Evolutionary conservation across 2,888 invertebrate species (phyloP), one percentile per base, ranked within the genome.

Genomic region (Napeogenes sylphis): DNA sequence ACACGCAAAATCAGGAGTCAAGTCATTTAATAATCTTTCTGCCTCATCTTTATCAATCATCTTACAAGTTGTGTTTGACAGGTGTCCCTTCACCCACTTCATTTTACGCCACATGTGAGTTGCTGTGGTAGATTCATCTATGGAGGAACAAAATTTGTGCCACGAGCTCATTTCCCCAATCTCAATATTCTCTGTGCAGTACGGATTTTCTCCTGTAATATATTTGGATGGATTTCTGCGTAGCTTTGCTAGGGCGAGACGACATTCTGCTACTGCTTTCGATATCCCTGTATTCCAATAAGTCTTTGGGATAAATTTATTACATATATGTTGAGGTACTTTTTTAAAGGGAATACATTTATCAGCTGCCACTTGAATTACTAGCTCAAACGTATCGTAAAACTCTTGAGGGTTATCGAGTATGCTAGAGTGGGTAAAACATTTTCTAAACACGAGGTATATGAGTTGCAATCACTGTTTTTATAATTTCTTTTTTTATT

Each of bases 301-400:
- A 4, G 65, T 58, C 64, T 73, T 74, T 0, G 71, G 70, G 4
- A 4, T 58, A 63, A 74, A 74, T 4, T 63, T 68, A 33, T 3
- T 54, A 4, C 13, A 13, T 0, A 72, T 68, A 56, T 72, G 64
- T 14, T 55, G 12, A 58, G 60, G 58, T 8, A 66, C 35, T 57
- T 69, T 70, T 45, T 63, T 59, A 5, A 8, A 45, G 2, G 71
- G 70, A 21, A 73, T 74, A 56, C 56, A 12, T 12, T 30, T 46
- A 35, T 70, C 61, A 0, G 71, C 72, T 0, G 70, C 62, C 8
- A 14, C 6, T 64, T 61, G 13, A 69, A 57, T 21, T 33, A 8
- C 14, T 53, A 6, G 32, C 62, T n/a, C 21, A 45, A 68, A 67
- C 5, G 8, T 42, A 59, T 71, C 45, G 45, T 70, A 71, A 0